phyloP scores from a whole-genome alignment of 2,113 vertebrate species.

The Festucalex cinctus region DNA sequence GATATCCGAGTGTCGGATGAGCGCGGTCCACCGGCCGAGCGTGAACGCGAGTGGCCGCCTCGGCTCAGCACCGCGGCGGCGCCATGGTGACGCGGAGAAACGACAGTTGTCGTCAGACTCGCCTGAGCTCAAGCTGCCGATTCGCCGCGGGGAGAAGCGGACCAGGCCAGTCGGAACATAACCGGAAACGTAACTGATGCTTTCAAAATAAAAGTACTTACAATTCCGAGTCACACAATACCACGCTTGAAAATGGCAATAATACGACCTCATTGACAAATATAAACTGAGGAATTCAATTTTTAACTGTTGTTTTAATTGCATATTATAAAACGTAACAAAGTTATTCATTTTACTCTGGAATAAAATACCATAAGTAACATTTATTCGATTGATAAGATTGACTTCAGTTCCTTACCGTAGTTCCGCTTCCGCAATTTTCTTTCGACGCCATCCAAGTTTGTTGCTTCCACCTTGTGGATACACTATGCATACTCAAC shows the following conservation, averaged over 20 bases:
- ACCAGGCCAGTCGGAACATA: neutral
- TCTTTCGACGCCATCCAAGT: accelerated
- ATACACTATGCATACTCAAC: neutral
- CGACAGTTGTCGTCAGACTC: constrained; percentile 37
- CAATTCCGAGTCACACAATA: neutral
- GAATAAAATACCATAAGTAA: constrained; percentile 17
- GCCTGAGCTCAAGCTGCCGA: constrained; percentile 9
- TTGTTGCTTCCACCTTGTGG: constrained; percentile 46
- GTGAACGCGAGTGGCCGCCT: constrained; percentile 8
- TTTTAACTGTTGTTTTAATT: accelerated
- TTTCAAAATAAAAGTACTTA: constrained; percentile 39
- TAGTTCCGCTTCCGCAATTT: constrained; percentile 65
- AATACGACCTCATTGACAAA: neutral
- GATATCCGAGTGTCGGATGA: constrained; percentile 6
- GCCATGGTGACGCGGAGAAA: constrained; percentile 15
- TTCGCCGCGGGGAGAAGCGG: constrained; percentile 13
- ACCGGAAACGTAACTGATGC: neutral
- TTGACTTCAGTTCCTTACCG: constrained; percentile 11
- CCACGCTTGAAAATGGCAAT: neutral
- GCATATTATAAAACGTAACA: neutral
- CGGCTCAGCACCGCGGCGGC: neutral
- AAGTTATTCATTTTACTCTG: neutral
- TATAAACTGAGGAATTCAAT: neutral
- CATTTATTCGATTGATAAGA: accelerated
- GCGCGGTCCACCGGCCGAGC: constrained; percentile 32